Base-by-base conservation (phyloP, 1,140 invertebrate species). In the Saccostrea echinata region DNA sequence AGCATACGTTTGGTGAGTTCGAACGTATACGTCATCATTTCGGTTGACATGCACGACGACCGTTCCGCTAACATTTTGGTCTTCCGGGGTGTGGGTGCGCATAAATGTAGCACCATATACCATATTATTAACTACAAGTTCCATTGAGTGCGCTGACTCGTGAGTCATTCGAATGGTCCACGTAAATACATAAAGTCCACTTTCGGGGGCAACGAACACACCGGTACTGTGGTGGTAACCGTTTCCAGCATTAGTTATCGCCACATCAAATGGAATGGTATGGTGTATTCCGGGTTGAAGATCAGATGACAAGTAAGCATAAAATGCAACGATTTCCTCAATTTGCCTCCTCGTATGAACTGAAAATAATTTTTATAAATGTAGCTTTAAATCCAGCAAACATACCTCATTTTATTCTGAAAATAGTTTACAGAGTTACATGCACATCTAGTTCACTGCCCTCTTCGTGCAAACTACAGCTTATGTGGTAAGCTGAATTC, bases 101-200 rank as follows among this genome's bases (percentile, higher is more conserved):
- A 51, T 68, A 43, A 68, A 57, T 85, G 43, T 43, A n/a, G 64
- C 84, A 11, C 33, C 35, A 30, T 33, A 35, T 11, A 2, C 57
- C 61, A 43, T 13, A 24, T 24, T 53, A 12, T 85, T 85, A 4
- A 85, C 35, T 3, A 71, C 84, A 11, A 85, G 33, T 51, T 85
- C 61, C 8, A 64, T 24, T 16, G 55, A 68, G 61, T 64, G 55
- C 13, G 68, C 21, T n/a, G 55, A 24, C 11, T 16, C n/a, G 1
- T 9, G 12, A 9, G 55, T 43, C 16, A 43, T 35, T 33, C 55
- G 33, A 30, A 85, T n/a, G 55, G 57, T 86, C 85, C 85, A 86
- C 27, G 85, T 80, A 53, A 86, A 86, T 18, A 86, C 85, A 43
- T 86, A 86, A 3, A 80, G 9, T 53, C 85, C 85, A 53, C 33